A percentile compares a stretch with the other conserved stretches of the same genome.
Evolutionary conservation across 2,113 vertebrate species (phyloP).

Genomic region (Myotis davidii): DNA sequence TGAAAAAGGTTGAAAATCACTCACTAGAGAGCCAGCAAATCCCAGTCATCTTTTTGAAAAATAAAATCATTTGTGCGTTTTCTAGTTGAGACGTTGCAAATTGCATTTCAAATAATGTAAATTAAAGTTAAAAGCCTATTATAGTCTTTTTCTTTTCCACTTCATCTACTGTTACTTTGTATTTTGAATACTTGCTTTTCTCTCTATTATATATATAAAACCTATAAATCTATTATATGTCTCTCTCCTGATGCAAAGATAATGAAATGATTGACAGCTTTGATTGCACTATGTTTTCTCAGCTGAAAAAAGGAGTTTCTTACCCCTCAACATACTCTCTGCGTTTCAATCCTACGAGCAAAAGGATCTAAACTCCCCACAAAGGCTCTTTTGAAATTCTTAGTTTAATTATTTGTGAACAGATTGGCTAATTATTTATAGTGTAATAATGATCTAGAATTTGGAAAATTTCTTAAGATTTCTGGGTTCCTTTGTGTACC

Average conservation of each 20-base stretch:
- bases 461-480: not conserved
- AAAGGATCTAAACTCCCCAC: not conserved
- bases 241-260: not conserved
- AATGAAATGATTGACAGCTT: not conserved
- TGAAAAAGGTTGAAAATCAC: not conserved
- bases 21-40: not conserved
- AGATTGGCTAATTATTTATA: not conserved
- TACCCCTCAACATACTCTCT: not conserved
- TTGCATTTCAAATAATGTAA: not conserved
- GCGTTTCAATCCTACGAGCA: not conserved
- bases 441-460: not conserved
- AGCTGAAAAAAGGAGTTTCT: not conserved
- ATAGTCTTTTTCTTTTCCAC: not conserved
- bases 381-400: not conserved
- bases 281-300: constrained; percentile 7
- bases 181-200: constrained; percentile 49
- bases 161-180: not conserved
- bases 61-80: not conserved
- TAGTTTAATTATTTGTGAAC: constrained; percentile 36
- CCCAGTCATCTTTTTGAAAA: not conserved
- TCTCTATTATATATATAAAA: not conserved
- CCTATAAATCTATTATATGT: not conserved
- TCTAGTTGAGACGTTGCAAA: not conserved
- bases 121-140: not conserved
- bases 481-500: not conserved